These are phyloP conservation scores for Aphis gossypii DNA, from an alignment of 1,140 invertebrate species.

Conservation along the genomic window DNA sequence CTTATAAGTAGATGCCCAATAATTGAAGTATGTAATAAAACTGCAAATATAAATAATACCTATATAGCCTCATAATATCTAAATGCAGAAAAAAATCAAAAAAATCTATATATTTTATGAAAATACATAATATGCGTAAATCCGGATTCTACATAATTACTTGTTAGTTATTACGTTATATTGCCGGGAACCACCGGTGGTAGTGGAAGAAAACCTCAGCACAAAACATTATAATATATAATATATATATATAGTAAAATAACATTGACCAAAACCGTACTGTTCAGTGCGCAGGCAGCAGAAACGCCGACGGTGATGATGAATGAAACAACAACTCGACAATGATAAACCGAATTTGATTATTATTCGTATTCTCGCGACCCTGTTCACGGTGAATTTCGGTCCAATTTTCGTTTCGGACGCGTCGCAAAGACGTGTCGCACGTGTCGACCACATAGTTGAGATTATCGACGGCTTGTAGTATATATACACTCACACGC, in stretches of 20 bases:
- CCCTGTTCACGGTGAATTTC: constrained; percentile 16
- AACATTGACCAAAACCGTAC: background rate
- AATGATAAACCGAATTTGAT: constrained; percentile 12
- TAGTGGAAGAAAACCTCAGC: background rate
- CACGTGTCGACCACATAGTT: constrained; percentile 40
- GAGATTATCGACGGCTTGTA: background rate
- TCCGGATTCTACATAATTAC: background rate
- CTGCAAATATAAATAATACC: background rate
- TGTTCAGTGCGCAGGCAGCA: background rate
- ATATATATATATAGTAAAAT: background rate
- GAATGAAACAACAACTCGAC: background rate
- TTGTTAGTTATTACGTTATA: background rate
- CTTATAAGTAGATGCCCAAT: background rate
- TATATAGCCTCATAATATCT: background rate
- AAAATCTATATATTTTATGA: background rate
- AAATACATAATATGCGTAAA: background rate
- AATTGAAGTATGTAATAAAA: background rate
- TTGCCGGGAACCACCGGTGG: background rate
- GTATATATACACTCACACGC: background rate
- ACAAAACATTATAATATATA: background rate
- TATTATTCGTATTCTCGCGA: background rate
- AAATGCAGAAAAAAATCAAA: background rate
- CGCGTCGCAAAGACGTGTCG: background rate
- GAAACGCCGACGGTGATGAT: background rate
- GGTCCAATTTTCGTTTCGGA: constrained; percentile 4